Evolutionary conservation across 2,888 invertebrate species (phyloP).

Genomic region (Micoletzkya japonica): DNA sequence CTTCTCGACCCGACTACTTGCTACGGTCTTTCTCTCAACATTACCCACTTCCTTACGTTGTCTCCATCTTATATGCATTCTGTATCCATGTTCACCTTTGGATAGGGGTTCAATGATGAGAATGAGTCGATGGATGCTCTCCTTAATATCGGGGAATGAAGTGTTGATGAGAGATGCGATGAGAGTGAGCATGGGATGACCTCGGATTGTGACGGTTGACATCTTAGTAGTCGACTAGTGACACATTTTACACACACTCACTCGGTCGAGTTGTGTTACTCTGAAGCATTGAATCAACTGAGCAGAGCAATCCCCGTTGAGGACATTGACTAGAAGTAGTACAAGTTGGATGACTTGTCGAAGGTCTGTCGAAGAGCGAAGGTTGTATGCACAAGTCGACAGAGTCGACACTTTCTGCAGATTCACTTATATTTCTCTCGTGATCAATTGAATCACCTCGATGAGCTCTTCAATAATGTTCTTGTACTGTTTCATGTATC

Average conservation of each 20-base stretch:
- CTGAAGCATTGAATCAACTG: conserved; percentile 46
- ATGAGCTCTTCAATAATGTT: conserved; percentile 32
- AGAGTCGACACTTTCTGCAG: too few species aligned
- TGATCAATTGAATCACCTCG: conserved; percentile 29
- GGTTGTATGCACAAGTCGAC: too few species aligned
- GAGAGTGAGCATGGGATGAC: conserved; percentile 1
- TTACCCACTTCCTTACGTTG: too few species aligned
- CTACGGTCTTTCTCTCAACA: too few species aligned
- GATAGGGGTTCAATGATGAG: neutral
- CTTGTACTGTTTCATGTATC: conserved; percentile 47
- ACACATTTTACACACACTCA: neutral
- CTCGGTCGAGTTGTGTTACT: conserved; percentile 36
- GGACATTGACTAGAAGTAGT: conserved; percentile 32
- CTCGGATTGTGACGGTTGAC: neutral
- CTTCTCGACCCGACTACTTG: too few species aligned
- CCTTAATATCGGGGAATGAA: conserved; percentile 15
- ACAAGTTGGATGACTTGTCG: conserved; percentile 37
- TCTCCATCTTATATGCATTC: too few species aligned
- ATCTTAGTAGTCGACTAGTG: neutral
- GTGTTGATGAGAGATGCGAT: neutral
- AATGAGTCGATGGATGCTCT: neutral
- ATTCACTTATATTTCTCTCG: too few species aligned
- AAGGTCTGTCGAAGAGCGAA: conserved; percentile 34
- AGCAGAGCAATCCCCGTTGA: conserved; percentile 45
- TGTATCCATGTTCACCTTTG: conserved; percentile 1